Evolutionary conservation across 2,888 invertebrate species (phyloP), one percentile per base, ranked within the genome.

Genomic region (Lagria hirta): DNA sequence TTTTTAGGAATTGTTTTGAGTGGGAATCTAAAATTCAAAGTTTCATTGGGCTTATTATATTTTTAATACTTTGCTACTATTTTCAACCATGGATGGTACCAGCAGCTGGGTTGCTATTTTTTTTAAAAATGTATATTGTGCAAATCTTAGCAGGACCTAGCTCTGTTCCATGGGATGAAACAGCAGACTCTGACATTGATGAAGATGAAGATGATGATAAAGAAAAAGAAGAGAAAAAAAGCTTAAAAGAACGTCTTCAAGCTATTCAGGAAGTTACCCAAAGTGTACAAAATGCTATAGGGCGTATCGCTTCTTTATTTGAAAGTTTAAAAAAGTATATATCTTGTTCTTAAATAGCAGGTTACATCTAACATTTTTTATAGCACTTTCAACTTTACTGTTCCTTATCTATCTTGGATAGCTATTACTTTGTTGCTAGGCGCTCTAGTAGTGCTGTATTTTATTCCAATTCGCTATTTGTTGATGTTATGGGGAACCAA

Each of bases 221-320:
- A 62, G 91, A 93, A 65, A 91, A 90, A 77, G 96, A 96, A 70
- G 96, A 95, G 68, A 96, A 95, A 70, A 95, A 94, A 73, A 90
- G 92, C 56, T 76, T 98, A 36, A 93, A 95, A 68, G 95, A 96
- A 70, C 82, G 92, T 47, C 73, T 98, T 23, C 93, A 93, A 71
- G 90, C 94, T 2, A 93, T 98, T 57, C 97, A 98, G 70, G 98
- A 99, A 72, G 96, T 97, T 2, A 95, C 97, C 10, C 89, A 94
- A 64, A 89, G 90, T 40, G 95, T 99, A 2, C 98, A 99, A 71
- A 95, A 97, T 62, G 88, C 90, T 0, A 88, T 98, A 44, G 97
- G 97, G 13, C 90, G 87, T 65, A 82, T 96, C 48, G 96, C 96
- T 4, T 89, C 93, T n/a, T 75, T 97, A 45, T 88, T 92, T 52